Percentiles rank a stretch among this genome's conserved stretches.
phyloP scores from a whole-genome alignment of 2,797 vertebrate species.

The Tauraco hartlaubi region DNA sequence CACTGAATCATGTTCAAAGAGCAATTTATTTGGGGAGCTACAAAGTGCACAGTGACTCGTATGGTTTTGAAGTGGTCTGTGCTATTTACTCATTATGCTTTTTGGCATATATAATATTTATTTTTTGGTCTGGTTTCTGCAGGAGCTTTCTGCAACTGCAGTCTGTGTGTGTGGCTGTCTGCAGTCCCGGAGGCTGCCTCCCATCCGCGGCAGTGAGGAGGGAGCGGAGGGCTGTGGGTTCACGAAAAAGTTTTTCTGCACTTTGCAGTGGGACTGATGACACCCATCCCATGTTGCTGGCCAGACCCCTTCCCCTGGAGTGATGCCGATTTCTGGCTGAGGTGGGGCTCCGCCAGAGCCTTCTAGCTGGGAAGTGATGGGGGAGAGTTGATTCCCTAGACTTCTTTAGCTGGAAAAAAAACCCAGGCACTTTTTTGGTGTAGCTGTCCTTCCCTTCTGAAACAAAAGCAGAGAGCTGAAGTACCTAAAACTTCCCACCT shows the following conservation, averaged over 20 bases:
- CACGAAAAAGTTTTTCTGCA: background rate
- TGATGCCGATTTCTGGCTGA: background rate
- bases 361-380: background rate
- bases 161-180: background rate
- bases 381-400: background rate
- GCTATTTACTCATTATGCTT: background rate
- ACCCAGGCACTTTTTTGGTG: background rate
- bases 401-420: background rate
- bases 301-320: background rate
- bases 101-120: background rate
- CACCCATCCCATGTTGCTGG: background rate
- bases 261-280: background rate
- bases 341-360: background rate
- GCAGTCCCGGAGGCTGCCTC: background rate
- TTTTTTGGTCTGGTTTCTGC: background rate
- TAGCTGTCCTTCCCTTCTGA: background rate
- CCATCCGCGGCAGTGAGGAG: rapidly evolving
- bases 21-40: background rate
- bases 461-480: background rate
- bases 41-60: background rate
- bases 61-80: background rate
- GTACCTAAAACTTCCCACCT: background rate
- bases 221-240: background rate
- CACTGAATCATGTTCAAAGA: background rate
- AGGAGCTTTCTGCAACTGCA: background rate